Conservation (phyloP, 1,140 invertebrate genomes). For the Rhizoglyphus robini region DNA sequence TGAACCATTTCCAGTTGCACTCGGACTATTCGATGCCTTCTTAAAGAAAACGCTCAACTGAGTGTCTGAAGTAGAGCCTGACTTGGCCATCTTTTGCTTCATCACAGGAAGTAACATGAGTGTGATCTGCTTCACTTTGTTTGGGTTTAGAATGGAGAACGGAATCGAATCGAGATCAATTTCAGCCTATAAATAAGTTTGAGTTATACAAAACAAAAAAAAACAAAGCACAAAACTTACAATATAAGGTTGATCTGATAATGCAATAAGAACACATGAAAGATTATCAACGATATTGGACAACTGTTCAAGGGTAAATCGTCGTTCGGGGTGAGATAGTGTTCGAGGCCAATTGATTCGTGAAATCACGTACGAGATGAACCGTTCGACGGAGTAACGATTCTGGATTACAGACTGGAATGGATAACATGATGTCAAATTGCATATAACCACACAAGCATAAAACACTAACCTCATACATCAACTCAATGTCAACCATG, state of each 20-base stretch:
- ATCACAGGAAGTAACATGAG: not conserved
- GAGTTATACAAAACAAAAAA: too few species aligned
- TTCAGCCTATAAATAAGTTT: too few species aligned
- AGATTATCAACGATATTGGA: conserved; percentile 3
- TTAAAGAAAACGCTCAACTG: too few species aligned
- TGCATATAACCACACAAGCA: too few species aligned
- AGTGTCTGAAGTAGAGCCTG: too few species aligned
- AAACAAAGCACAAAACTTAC: too few species aligned
- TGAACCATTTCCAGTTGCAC: too few species aligned
- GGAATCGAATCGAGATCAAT: not conserved
- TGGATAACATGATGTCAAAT: too few species aligned
- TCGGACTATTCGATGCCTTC: too few species aligned
- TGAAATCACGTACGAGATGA: not conserved
- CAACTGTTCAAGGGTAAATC: not conserved
- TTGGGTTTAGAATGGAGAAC: not conserved
- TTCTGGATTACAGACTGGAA: conserved; percentile 6
- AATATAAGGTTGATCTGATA: conserved; percentile 5
- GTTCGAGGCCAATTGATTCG: not conserved
- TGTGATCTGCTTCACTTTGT: not conserved
- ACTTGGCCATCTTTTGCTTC: conserved; percentile 9
- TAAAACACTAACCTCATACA: too few species aligned
- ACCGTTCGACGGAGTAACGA: not conserved
- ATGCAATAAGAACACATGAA: not conserved
- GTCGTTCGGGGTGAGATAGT: not conserved
- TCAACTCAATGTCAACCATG: conserved; percentile 1